A percentile compares a stretch with the other conserved stretches of the same genome.
Conservation (phyloP, 2,797 vertebrate genomes). For the Sus cebifrons region DNA sequence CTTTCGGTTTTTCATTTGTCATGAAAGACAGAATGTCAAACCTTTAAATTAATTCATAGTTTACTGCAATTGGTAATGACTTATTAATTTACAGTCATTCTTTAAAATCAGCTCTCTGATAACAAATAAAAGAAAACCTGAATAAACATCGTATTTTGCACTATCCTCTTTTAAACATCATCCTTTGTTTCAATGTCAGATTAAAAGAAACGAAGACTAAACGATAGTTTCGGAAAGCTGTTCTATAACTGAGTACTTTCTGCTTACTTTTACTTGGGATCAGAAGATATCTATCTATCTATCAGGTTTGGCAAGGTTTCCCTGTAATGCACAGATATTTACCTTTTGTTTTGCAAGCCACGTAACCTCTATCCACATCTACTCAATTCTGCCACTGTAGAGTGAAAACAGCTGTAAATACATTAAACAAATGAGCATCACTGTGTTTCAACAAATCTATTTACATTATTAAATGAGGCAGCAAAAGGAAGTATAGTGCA, state of each 20-base stretch:
- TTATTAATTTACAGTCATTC: conserved; percentile 20
- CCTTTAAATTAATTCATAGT: neutral
- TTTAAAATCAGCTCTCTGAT: conserved; percentile 22
- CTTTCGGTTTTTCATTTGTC: neutral
- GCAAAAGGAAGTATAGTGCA: neutral
- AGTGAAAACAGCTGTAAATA: neutral
- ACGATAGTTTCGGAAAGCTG: neutral
- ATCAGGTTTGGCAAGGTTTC: neutral
- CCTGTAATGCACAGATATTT: neutral
- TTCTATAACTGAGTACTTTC: neutral
- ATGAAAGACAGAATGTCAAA: conserved; percentile 12
- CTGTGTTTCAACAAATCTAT: neutral
- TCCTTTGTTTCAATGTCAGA: neutral
- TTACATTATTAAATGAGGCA: neutral
- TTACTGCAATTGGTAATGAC: neutral
- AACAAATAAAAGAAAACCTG: neutral
- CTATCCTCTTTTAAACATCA: neutral
- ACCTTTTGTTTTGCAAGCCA: neutral
- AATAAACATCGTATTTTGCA: neutral
- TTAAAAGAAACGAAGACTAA: neutral
- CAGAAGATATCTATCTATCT: neutral
- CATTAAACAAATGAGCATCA: neutral
- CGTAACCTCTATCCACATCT: neutral
- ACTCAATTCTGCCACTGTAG: neutral
- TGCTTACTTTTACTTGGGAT: neutral